phyloP scores from a whole-genome alignment of 2,797 vertebrate species.

The Synanceia verrucosa region DNA sequence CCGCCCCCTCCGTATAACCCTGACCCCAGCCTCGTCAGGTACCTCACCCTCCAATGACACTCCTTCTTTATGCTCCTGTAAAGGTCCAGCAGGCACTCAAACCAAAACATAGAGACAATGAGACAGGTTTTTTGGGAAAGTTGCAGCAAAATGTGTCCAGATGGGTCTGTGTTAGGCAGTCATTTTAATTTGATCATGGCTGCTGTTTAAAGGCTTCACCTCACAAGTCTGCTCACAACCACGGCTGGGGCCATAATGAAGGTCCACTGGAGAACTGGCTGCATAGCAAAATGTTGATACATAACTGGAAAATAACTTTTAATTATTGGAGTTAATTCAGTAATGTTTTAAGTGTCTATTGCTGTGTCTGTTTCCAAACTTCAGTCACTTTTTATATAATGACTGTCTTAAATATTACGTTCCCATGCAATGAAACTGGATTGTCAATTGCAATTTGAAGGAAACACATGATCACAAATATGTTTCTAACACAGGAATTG shows the following conservation, averaged over 20 bases:
- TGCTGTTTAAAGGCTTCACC: slow-evolving; percentile 49
- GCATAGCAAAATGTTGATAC: slow-evolving; percentile 5
- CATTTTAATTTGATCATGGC: slow-evolving; percentile 22
- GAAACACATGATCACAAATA: neutral
- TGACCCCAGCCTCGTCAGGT: slow-evolving; percentile 98
- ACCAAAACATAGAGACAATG: too few relatives aligned
- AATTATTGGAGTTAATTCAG: neutral
- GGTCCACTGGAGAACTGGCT: slow-evolving; percentile 30
- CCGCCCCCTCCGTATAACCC: slow-evolving; percentile 97
- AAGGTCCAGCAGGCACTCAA: slow-evolving; percentile 57
- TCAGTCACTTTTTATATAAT: slow-evolving; percentile 3
- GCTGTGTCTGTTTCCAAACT: slow-evolving; percentile 8
- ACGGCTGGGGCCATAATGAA: slow-evolving; percentile 27
- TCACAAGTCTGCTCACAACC: slow-evolving; percentile 11
- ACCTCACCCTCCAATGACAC: slow-evolving; percentile 85
- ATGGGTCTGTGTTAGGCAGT: slow-evolving; percentile 37
- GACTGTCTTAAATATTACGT: neutral
- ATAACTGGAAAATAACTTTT: neutral
- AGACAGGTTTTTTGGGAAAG: neutral
- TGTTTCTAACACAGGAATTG: neutral
- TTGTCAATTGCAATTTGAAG: neutral
- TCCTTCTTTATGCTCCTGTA: slow-evolving; percentile 62
- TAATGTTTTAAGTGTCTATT: slow-evolving; percentile 8
- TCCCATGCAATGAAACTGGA: neutral
- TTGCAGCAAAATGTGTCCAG: slow-evolving; percentile 38